These are phyloP conservation scores for Rhinatrema bivittatum DNA, from an alignment of 2,797 vertebrate genomes.

Conservation along the genomic window DNA sequence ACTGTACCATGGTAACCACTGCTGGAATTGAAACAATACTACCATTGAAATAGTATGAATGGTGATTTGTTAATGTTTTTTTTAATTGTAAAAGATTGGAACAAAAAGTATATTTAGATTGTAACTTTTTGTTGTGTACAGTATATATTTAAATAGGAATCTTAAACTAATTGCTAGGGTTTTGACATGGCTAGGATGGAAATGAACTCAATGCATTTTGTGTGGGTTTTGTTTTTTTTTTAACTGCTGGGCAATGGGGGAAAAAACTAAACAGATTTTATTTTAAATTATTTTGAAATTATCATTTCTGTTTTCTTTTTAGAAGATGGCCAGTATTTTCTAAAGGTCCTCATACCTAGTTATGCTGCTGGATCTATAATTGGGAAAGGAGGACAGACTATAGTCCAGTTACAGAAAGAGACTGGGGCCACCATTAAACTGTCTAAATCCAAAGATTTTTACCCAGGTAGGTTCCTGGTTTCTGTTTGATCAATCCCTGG, in stretches of 20 bases:
- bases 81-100: too few species aligned
- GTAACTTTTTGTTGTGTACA: too few species aligned
- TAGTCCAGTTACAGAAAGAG: slow-evolving; percentile 80
- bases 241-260: too few species aligned
- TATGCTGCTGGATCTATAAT: slow-evolving; percentile 85
- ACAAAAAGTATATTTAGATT: too few species aligned
- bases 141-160: too few species aligned
- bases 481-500: slow-evolving; percentile 36
- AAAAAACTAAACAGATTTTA: too few species aligned
- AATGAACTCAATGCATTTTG: too few species aligned
- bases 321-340: slow-evolving; percentile 82
- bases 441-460: slow-evolving; percentile 84
- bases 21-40: slow-evolving; percentile 20
- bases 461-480: slow-evolving; percentile 69
- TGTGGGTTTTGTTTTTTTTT: too few species aligned
- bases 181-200: too few species aligned
- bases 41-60: slow-evolving; percentile 36
- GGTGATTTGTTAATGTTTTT: too few species aligned
- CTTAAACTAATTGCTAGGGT: too few species aligned
- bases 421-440: slow-evolving; percentile 80
- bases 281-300: too few species aligned
- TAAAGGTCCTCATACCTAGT: slow-evolving; percentile 83
- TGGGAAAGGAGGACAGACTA: slow-evolving; percentile 81
- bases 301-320: slow-evolving; percentile 58
- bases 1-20: slow-evolving; percentile 23